Evolutionary conservation across 2,113 vertebrate species (phyloP), one percentile per base, ranked within the genome.

Genomic region (Ploceus nigricollis): DNA sequence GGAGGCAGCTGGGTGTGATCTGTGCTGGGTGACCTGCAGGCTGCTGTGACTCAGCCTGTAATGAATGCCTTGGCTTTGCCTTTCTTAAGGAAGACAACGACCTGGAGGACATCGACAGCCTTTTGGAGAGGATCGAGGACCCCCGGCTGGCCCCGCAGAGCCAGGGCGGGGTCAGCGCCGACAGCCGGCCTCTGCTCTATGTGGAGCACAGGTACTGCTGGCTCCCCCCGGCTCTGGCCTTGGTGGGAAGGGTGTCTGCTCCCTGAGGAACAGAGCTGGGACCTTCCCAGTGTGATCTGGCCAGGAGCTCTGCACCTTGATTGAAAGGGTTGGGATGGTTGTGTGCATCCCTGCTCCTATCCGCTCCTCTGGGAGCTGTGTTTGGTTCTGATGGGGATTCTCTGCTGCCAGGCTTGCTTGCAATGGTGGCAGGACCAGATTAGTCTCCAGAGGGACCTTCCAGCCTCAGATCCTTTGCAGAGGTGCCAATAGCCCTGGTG

Each of bases 131-230:
- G 77, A 96, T 99, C 1, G 98, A 99, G 88, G 98, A 98, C 30
- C 93, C 95, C 60, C 97, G 98, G 17, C 89, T 98, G 23, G 97
- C 82, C 3, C 96, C 98, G 33, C 98, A 98, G 91, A 98, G 54
- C 77, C 98, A 97, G 30, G 90, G 97, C 4, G 96, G 94, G 28
- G 51, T 98, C 16, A 92, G 60, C 3, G 22, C 95, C 1, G 98
- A 98, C 82, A 97, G 94, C 93, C 98, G 98, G 88, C 98, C 98
- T 1, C 93, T 99, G 16, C 97, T 99, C 7, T 98, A 99, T 1
- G 98, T 99, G 44, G 99, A 99, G 86, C 99, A 99, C 98, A 98
- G 99, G 99, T 99, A 90, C 65, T 13, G 19, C 82, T 84, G 39
- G 0, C 20, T 57, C 23, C 42, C 15, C 11, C 50, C 3, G 7